phyloP scores from a whole-genome alignment of 2,797 vertebrate species.

The Diglossa cyanea region DNA sequence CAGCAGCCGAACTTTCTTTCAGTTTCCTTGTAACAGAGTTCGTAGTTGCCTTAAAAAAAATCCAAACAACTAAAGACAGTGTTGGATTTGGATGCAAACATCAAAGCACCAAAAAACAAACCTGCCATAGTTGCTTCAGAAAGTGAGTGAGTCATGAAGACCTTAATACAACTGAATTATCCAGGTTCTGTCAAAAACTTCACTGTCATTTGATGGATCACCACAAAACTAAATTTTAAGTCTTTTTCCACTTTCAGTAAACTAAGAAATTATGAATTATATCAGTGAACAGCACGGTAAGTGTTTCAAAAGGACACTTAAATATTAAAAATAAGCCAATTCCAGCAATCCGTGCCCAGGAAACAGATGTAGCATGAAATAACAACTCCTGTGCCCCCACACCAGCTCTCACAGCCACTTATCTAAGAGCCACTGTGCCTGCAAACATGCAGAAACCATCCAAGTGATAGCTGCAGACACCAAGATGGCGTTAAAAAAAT shows the following conservation, averaged over 20 bases:
- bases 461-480: neutral
- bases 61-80: neutral
- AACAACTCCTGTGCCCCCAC: neutral
- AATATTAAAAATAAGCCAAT: neutral
- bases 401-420: neutral
- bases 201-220: neutral
- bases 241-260: neutral
- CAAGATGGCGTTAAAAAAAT: neutral
- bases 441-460: neutral
- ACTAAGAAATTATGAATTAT: neutral
- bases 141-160: conserved; percentile 21
- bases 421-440: neutral
- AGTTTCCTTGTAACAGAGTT: neutral
- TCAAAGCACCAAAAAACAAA: conserved; percentile 24
- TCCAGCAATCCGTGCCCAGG: neutral
- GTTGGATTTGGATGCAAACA: neutral
- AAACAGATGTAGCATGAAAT: neutral
- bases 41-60: neutral
- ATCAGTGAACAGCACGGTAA: neutral
- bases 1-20: neutral
- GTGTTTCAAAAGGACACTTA: neutral
- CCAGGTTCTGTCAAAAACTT: neutral
- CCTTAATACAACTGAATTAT: conserved; percentile 11
- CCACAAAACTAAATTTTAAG: neutral
- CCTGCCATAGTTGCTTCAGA: neutral